A percentile compares a stretch with the other conserved stretches of the same genome.
These are phyloP conservation scores for Amblyjoppa fuscipennis DNA, from an alignment of 2,888 invertebrate genomes.

Conservation along the genomic window DNA sequence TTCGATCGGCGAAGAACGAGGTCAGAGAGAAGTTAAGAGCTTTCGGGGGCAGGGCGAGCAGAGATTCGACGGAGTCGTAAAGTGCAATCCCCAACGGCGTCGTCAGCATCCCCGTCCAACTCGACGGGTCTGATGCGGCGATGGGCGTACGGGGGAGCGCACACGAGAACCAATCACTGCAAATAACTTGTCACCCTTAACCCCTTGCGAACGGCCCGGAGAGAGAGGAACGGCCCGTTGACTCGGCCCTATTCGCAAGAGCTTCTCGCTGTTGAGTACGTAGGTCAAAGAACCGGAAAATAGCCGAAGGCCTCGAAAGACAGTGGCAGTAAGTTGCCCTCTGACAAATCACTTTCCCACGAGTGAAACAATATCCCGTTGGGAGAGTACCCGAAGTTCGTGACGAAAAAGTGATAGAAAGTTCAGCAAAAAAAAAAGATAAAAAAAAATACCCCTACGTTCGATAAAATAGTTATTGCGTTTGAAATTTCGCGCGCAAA, in stretches of 20 bases:
- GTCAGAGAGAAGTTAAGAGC: not conserved
- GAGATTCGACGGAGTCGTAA: conserved; percentile 9
- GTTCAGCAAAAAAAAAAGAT: not conserved
- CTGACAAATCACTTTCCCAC: conserved; percentile 19
- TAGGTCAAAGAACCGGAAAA: conserved; percentile 39
- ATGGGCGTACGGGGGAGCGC: not conserved
- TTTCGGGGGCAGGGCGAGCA: conserved; percentile 10
- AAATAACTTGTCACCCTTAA: conserved; percentile 62
- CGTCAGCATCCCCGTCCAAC: conserved; percentile 20
- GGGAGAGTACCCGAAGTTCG: not conserved
- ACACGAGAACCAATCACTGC: conserved; percentile 48
- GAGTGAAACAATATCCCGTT: conserved; percentile 23
- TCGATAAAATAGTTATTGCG: not conserved
- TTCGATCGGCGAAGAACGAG: not conserved
- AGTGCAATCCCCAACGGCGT: conserved; percentile 37
- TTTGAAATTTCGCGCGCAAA: not conserved
- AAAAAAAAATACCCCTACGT: not conserved
- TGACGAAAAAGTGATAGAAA: not conserved
- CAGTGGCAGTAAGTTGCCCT: not conserved
- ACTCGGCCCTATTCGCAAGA: conserved; percentile 25
- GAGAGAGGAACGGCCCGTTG: conserved; percentile 9
- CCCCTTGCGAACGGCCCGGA: conserved; percentile 37
- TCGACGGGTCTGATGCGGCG: not conserved
- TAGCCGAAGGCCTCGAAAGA: conserved; percentile 3
- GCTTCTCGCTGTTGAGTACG: conserved; percentile 12